Percentiles rank a stretch among this genome's conserved stretches.
Evolutionary conservation across 2,113 vertebrate genomes (phyloP).

Genomic region (Podarcis raffonei): DNA sequence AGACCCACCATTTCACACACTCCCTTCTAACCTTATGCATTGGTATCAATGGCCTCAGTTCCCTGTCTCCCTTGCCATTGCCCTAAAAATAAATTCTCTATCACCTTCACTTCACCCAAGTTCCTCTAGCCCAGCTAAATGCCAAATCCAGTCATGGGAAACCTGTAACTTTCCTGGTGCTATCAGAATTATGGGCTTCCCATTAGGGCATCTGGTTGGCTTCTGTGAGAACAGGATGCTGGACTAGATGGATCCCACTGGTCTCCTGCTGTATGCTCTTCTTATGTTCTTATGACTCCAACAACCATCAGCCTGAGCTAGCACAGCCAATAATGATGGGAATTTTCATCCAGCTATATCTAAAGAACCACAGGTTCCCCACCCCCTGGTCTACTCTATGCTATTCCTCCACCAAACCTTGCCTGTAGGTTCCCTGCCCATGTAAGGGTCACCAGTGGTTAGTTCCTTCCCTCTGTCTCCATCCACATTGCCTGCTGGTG

Average conservation of each 20-base stretch:
- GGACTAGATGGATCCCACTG: too few species aligned
- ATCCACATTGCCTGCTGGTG: neutral
- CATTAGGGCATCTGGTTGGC: too few species aligned
- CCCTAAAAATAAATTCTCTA: neutral
- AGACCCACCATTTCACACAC: neutral
- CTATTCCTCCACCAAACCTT: too few species aligned
- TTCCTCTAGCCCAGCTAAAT: neutral
- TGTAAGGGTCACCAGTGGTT: neutral
- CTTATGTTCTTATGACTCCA: neutral
- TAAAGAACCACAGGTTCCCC: neutral
- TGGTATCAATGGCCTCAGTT: neutral
- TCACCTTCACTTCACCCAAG: neutral
- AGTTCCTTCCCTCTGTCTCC: neutral
- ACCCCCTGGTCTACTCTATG: too few species aligned
- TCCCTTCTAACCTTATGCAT: neutral
- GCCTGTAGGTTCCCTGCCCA: neutral
- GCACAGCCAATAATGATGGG: neutral
- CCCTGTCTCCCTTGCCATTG: neutral
- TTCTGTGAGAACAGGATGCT: too few species aligned
- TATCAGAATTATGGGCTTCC: too few species aligned
- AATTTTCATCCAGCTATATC: neutral
- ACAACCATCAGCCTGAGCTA: neutral
- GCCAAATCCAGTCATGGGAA: too few species aligned
- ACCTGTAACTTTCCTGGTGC: too few species aligned
- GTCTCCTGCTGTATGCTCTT: too few species aligned